Base-by-base conservation (phyloP, 2,797 vertebrate species). In the Urocyon cinereoargenteus region DNA sequence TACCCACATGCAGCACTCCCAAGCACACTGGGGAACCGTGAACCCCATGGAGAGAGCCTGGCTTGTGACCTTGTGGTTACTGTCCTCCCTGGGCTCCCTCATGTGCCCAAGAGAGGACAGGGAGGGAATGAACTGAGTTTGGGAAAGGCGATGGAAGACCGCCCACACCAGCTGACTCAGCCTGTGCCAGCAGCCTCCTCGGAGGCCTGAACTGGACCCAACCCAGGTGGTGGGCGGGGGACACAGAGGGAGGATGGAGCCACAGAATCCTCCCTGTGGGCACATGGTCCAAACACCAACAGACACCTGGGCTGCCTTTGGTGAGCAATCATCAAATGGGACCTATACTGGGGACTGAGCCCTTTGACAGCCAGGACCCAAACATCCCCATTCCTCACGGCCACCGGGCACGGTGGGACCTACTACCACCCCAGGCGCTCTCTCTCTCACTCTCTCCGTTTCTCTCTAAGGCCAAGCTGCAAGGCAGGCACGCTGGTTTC, bases 161-260 rank as follows among this genome's bases (percentile, higher is more conserved):
- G 90, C 53, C 96, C 94, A 89, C 8, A 22, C 40, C 22, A 6
- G 96, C 90, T 93, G 95, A 96, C 84, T 88, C 90, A 92, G 94
- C 93, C 92, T 19, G 34, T 36, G 90, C 94, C 91, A 83, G 78
- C 79, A 85, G 91, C 94, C 91, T 53, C 89, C 89, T 64, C 66
- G 0, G 81, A 96, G 90, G 81, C 72, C 82, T 24, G 22, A 91
- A 91, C 91, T 90, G 93, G 93, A 95, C 89, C 64, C 24, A 4
- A 22, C 70, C 90, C 89, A 96, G 85, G 59, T 7, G 49, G 84
- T 91, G 86, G 66, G 94, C 0, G 34, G 62, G 78, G 51, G 36
- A 26, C 64, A 13, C 16, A 0, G 24, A 61, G 51, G 72, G 22
- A n/a, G 59, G 53, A 28, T 28, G n/a, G 28, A 55, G 78, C 22